Conservation (phyloP, 2,797 vertebrate species). For the Gymnodraco acuticeps region DNA sequence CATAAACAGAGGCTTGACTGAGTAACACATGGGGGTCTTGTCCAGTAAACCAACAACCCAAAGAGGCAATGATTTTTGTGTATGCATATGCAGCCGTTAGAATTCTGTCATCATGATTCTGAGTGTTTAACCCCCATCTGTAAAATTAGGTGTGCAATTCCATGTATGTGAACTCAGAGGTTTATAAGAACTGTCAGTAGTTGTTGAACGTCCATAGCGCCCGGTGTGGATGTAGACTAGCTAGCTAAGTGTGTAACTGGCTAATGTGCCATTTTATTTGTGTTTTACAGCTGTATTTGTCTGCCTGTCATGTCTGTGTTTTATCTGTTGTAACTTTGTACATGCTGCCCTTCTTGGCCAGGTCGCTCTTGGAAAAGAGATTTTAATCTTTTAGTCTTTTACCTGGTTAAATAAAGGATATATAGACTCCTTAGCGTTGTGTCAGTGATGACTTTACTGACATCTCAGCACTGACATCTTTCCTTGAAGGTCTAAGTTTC, state of each 20-base stretch:
- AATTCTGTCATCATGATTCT: slow-evolving; percentile 69
- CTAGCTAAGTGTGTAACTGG: too few relatives aligned
- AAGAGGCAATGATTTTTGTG: slow-evolving; percentile 65
- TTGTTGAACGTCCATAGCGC: slow-evolving; percentile 31
- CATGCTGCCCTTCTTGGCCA: too few relatives aligned
- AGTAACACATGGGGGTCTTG: slow-evolving; percentile 77
- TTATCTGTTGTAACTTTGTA: too few relatives aligned
- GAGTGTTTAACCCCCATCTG: slow-evolving; percentile 65
- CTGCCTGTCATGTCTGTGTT: too few relatives aligned
- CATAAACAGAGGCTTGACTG: slow-evolving; percentile 83
- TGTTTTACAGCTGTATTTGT: too few relatives aligned
- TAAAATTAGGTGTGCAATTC: slow-evolving; percentile 65
- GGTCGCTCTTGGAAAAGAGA: too few relatives aligned
- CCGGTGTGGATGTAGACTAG: slow-evolving; percentile 36
- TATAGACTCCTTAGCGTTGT: slow-evolving; percentile 41
- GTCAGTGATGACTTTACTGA: slow-evolving; percentile 58
- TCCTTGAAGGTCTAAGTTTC: slow-evolving; percentile 64
- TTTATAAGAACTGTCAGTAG: slow-evolving; percentile 54
- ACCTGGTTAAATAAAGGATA: too few relatives aligned
- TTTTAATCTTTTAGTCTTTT: too few relatives aligned
- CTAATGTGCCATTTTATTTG: too few relatives aligned
- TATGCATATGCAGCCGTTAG: slow-evolving; percentile 52
- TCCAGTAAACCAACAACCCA: slow-evolving; percentile 77
- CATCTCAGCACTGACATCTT: slow-evolving; percentile 45
- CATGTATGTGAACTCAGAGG: slow-evolving; percentile 35